Percentiles rank a stretch among this genome's conserved stretches.
These are phyloP conservation scores for Aphaenogaster floridana DNA, from an alignment of 1,140 invertebrate genomes.

Conservation along the genomic window DNA sequence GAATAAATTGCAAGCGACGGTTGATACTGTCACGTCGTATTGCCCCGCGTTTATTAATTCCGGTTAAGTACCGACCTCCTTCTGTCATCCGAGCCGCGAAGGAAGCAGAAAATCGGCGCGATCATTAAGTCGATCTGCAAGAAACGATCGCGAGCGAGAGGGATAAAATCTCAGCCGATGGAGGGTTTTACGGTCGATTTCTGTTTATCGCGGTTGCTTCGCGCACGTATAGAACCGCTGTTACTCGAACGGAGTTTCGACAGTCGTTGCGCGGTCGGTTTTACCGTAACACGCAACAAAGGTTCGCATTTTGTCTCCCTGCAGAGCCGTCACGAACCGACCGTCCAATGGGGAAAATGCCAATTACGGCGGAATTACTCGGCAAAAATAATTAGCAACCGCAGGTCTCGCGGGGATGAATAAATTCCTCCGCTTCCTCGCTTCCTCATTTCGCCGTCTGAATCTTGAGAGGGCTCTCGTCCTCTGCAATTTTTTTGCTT, in stretches of 20 bases:
- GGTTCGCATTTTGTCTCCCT: slow-evolving; percentile 23
- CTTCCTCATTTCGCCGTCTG: not conserved
- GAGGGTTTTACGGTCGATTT: slow-evolving; percentile 8
- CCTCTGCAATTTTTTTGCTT: not conserved
- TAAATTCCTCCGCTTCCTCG: not conserved
- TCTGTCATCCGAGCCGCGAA: not conserved
- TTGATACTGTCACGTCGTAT: not conserved
- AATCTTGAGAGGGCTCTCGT: not conserved
- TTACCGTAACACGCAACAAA: slow-evolving; percentile 7
- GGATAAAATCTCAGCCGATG: not conserved
- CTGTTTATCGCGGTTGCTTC: slow-evolving; percentile 9
- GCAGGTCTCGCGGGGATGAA: slow-evolving; percentile 3
- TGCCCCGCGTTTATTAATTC: slow-evolving; percentile 35
- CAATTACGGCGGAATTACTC: slow-evolving; percentile 67
- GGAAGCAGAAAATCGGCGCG: not conserved
- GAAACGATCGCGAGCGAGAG: not conserved
- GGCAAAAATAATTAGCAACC: slow-evolving; percentile 69
- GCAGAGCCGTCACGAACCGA: slow-evolving; percentile 30
- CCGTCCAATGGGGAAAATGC: slow-evolving; percentile 60
- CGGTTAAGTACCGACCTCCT: not conserved
- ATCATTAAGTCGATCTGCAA: not conserved
- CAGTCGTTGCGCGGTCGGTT: not conserved
- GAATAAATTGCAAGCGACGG: slow-evolving; percentile 22
- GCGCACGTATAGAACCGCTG: not conserved
- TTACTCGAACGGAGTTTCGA: slow-evolving; percentile 12